phyloP scores from a whole-genome alignment of 2,113 vertebrate species.

The human (Homo sapiens) region DNA sequence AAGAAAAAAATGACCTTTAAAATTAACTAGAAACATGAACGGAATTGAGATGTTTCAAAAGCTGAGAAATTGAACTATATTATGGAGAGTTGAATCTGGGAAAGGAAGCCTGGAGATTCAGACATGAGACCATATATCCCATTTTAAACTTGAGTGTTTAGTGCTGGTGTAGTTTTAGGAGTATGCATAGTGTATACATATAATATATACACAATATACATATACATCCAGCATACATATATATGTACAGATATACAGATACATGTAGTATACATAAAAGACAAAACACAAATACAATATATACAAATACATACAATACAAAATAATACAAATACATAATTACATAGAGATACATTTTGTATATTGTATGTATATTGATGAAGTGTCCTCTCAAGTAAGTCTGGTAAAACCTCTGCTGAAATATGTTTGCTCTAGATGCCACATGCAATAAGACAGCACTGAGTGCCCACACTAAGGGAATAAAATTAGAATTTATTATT shows the following conservation, averaged over 20 bases:
- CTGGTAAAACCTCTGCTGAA: background rate
- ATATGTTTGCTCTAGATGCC: background rate
- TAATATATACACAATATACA: too few species aligned
- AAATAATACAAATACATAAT: background rate
- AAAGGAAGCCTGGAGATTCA: background rate
- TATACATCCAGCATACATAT: background rate
- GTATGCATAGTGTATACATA: background rate
- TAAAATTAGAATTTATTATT: background rate
- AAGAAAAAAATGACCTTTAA: background rate
- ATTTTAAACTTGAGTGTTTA: slow-evolving; percentile 22
- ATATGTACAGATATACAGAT: background rate
- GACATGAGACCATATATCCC: background rate
- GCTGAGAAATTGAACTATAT: background rate
- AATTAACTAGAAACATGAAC: background rate
- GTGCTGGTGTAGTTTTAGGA: background rate
- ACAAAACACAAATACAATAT: background rate
- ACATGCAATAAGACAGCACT: background rate
- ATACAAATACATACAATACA: background rate
- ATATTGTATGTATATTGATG: background rate
- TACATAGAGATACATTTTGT: background rate
- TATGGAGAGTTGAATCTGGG: background rate
- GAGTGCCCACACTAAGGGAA: background rate
- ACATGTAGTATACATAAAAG: background rate
- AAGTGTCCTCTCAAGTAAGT: background rate
- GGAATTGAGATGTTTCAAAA: background rate